phyloP scores from a whole-genome alignment of 2,888 invertebrate species.

The Siphlonurus alternatus region DNA sequence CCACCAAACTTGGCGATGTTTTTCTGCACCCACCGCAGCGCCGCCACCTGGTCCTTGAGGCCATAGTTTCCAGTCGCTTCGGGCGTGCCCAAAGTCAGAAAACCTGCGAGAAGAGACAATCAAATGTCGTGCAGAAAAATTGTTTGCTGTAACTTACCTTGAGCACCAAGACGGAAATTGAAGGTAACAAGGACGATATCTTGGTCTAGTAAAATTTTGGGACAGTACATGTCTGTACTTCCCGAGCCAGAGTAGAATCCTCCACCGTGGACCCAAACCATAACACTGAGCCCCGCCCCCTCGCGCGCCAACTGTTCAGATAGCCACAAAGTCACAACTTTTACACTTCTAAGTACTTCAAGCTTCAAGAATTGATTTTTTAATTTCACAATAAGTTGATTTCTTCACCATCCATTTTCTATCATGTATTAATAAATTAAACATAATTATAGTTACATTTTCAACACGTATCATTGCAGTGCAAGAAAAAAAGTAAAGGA shows the following conservation, averaged over 20 bases:
- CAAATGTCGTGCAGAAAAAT: too few species aligned
- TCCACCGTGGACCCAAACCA: conserved; percentile 12
- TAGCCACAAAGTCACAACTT: too few species aligned
- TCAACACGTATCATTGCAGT: too few species aligned
- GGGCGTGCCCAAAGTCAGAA: conserved; percentile 29
- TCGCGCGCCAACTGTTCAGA: conserved; percentile 34
- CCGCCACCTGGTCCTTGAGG: conserved; percentile 31
- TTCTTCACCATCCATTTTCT: too few species aligned
- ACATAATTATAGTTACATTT: too few species aligned
- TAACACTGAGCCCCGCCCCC: conserved; percentile 15
- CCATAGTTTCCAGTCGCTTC: conserved; percentile 37
- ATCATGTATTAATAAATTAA: too few species aligned
- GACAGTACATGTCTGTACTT: not conserved
- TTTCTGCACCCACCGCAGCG: conserved; percentile 33
- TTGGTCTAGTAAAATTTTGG: conserved; percentile 8
- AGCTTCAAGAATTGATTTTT: too few species aligned
- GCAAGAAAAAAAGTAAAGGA: too few species aligned
- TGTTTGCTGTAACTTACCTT: conserved; percentile 22
- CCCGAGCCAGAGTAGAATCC: conserved; percentile 9
- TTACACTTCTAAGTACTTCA: too few species aligned
- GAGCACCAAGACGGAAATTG: conserved; percentile 27
- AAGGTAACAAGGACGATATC: conserved; percentile 12
- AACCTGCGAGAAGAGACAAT: conserved; percentile 22
- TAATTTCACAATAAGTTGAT: too few species aligned
- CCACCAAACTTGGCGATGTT: conserved; percentile 34